These are phyloP conservation scores for Gymnobelideus leadbeateri DNA, from an alignment of 2,113 vertebrate genomes.

Conservation along the genomic window DNA sequence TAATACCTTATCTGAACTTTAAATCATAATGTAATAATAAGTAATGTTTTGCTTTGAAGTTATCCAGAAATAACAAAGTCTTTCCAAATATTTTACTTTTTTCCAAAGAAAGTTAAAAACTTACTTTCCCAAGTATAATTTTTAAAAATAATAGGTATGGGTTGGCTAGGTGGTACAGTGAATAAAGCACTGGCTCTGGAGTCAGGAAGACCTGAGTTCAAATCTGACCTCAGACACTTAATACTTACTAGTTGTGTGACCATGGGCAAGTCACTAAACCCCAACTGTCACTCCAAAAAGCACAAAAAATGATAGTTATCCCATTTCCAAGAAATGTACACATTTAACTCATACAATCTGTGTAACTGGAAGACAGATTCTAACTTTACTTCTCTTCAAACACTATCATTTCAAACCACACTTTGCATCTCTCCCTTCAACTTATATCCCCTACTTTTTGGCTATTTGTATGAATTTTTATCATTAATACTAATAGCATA, in stretches of 20 bases:
- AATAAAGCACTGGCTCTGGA: too few species aligned
- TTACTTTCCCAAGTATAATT: neutral
- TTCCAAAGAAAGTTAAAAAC: neutral
- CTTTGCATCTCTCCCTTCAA: neutral
- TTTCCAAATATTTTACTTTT: neutral
- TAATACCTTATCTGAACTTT: neutral
- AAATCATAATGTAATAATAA: neutral
- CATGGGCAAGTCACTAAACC: too few species aligned
- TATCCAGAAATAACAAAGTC: neutral
- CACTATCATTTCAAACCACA: neutral
- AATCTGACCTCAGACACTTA: too few species aligned
- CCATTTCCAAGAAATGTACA: neutral
- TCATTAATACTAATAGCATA: neutral
- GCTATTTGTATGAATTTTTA: neutral
- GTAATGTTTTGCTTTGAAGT: neutral
- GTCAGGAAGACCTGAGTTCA: too few species aligned
- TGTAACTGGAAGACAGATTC: neutral
- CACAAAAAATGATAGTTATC: neutral
- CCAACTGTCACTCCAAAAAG: too few species aligned
- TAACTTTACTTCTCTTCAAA: neutral
- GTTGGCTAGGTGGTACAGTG: too few species aligned
- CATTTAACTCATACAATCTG: neutral
- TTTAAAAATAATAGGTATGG: neutral
- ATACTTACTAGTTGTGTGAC: too few species aligned
- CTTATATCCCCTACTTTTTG: neutral